phyloP scores from a whole-genome alignment of 2,797 vertebrate species.

The Alcedo quadribrachys region DNA sequence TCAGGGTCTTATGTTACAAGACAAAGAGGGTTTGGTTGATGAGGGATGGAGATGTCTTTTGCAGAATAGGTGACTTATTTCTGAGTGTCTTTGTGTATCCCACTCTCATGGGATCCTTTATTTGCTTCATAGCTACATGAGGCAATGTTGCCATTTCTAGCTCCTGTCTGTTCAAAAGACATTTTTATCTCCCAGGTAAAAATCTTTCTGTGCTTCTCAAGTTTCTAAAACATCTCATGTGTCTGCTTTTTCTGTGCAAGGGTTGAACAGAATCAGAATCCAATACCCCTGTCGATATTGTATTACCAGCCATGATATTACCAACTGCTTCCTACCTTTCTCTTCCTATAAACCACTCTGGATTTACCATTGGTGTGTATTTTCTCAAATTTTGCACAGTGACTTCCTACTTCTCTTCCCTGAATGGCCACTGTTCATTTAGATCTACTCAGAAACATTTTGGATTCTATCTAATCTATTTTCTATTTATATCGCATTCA shows the following conservation, averaged over 20 bases:
- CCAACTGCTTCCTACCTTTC: neutral
- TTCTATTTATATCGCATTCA: conserved; percentile 66
- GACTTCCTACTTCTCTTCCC: conserved; percentile 31
- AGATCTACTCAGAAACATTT: conserved; percentile 43
- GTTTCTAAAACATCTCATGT: neutral
- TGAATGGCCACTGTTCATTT: conserved; percentile 41
- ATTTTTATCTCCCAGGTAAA: conserved; percentile 10
- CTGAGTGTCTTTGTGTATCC: neutral
- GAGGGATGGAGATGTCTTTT: neutral
- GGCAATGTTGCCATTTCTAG: neutral
- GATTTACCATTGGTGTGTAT: conserved; percentile 36
- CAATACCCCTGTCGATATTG: neutral
- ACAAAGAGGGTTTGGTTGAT: neutral
- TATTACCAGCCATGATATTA: neutral
- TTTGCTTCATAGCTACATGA: neutral
- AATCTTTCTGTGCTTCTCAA: neutral
- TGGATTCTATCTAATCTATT: conserved; percentile 51
- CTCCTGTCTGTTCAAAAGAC: neutral
- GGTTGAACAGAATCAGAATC: conserved; percentile 19
- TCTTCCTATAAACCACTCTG: neutral
- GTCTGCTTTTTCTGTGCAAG: neutral
- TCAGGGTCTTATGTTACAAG: neutral
- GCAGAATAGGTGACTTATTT: neutral
- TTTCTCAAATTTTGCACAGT: conserved; percentile 35
- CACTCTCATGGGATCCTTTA: neutral